Base-by-base conservation (phyloP, 2,888 invertebrate genomes). In the Melolontha melolontha region DNA sequence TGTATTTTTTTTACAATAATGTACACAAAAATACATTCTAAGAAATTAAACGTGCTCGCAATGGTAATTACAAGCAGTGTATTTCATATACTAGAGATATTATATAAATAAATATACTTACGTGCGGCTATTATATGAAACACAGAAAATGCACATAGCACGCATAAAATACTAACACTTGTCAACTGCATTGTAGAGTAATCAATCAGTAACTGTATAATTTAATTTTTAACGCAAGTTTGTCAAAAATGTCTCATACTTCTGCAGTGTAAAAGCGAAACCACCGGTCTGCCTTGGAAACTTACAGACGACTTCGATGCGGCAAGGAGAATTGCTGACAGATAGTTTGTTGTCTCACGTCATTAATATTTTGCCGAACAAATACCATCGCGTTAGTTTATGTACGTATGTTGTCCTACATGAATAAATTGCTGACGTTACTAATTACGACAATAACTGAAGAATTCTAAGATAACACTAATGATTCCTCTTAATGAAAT, bases 261-360 rank as follows among this genome's bases (percentile, higher is more conserved):
- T 42, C 12, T 12, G 16, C 12, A 12, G 17, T 44, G 27, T 44
- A 44, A 44, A 34, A 34, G 12, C 44, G 44, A 27, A 39, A 44
- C 44, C 59, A 59, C 14, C 29, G n/a, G 59, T 44, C 59, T 44
- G 59, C 59, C 59, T 59, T 59, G 59, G 59, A 42, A 55, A 59
- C 59, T 29, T 59, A 12, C 59, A 47, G 27, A 59, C 59, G 42
- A 44, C 47, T 42, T 29, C 16, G 59, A 59, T 57, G 29, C 57
- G 57, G n/a, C 44, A 29, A 44, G 59, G 44, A 59, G 59, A 59
- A 59, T 59, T 44, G 59, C 59, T 59, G 59, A 59, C 44, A 49
- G 16, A 49, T 17, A 55, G 10, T 17, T 12, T 29, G 42, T 11
- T 57, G 42, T 42, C n/a, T 27, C 14, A 34, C 59, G 59, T 62